Base-by-base conservation (phyloP, 1,140 invertebrate genomes). In the Lithobius niger region DNA sequence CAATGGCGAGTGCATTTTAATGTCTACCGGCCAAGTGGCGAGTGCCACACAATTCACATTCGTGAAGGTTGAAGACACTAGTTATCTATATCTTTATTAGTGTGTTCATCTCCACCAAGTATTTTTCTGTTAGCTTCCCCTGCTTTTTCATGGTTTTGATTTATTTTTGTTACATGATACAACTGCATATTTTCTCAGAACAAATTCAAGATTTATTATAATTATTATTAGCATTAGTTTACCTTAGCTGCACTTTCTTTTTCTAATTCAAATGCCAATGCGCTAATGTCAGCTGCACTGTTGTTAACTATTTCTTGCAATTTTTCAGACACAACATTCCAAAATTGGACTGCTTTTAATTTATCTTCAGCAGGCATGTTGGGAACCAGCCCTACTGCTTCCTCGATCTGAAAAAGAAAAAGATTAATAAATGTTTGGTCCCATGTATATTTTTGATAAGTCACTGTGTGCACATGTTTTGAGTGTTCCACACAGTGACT, bases 321-420 rank as follows among this genome's bases (percentile, higher is more conserved):
- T 43, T 61, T 62, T 55, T 66, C 67, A 4, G 66, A 67, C 10
- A 66, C 57, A n/a, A 64, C 45, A 59, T 68, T 68, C 67, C 67
- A 68, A 48, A 64, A 64, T 15, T 67, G 61, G 2, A 67, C 66
- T 42, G 67, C 66, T 59, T 64, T 56, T 3, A 66, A 27, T 47
- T 67, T 65, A 42, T 67, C 63, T 52, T 64, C 61, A 19, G 64
- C 60, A 22, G 40, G 27, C 66, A 67, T 67, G 15, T 27, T 57
- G 16, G 64, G 62, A 31, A 67, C 66, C 54, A 67, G 59, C 2
- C 48, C 54, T 3, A 67, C 60, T 31, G 66, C 66, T 58, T 67
- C 63, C 55, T 67, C 64, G 53, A 67, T 64, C 66, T 67, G 48
- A 22, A 59, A 56, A 21, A 57, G 53, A 64, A 67, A 45, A 65